phyloP scores from a whole-genome alignment of 37 sponge, comb jelly and placozoan genomes.

The Diacarnus erythraeanus region DNA sequence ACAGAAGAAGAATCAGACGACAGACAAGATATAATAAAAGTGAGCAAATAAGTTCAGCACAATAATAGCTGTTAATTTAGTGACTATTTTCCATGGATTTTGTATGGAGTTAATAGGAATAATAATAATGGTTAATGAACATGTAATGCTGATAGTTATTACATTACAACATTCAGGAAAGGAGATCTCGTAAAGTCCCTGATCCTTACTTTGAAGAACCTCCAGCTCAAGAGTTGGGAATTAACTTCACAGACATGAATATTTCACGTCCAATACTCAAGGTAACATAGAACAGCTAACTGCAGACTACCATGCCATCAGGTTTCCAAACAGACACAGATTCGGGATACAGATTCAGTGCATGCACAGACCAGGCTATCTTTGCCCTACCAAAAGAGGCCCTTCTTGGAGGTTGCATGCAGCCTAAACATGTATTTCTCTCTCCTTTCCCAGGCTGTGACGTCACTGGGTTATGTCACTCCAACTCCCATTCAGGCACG shows the following conservation, averaged over 20 bases:
- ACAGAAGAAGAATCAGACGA: slow-evolving; percentile 1
- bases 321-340: too few relatives aligned
- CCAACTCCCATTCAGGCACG: slow-evolving; percentile 96
- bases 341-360: neutral
- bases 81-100: too few relatives aligned
- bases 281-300: too few relatives aligned
- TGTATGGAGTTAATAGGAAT: neutral
- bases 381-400: neutral
- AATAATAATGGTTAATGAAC: neutral
- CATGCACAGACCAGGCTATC: neutral
- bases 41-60: too few relatives aligned
- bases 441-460: slow-evolving; percentile 91
- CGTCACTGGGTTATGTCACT: slow-evolving; percentile 75
- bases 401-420: too few relatives aligned
- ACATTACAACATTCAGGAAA: slow-evolving; percentile 5
- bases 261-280: slow-evolving; percentile 93
- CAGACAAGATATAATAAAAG: too few relatives aligned
- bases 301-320: too few relatives aligned
- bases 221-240: slow-evolving; percentile 56
- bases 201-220: slow-evolving; percentile 70
- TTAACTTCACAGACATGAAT: slow-evolving; percentile 94
- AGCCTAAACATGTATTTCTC: neutral
- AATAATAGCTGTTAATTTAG: too few relatives aligned
- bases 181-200: slow-evolving; percentile 1
- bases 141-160: slow-evolving; percentile 4